A percentile compares a stretch with the other conserved stretches of the same genome.
Evolutionary conservation across 1,140 invertebrate genomes (phyloP).

Genomic region (Asobara japonica): DNA sequence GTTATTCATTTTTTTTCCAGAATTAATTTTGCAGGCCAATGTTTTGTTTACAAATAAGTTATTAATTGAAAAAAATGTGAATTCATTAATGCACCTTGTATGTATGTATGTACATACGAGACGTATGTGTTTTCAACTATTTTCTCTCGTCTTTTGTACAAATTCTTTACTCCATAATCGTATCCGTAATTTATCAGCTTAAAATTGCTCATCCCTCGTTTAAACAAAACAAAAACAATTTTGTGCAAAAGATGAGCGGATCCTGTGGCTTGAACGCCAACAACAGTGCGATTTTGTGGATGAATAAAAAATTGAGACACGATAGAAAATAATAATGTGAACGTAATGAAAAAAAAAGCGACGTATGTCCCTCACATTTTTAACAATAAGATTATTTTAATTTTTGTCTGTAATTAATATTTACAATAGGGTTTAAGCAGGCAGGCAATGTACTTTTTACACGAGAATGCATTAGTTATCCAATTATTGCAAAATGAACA

Average conservation of each 20-base stretch:
- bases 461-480: conserved; percentile 38
- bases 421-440: conserved; percentile 47
- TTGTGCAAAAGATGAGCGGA: conserved; percentile 43
- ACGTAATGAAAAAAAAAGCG: neutral
- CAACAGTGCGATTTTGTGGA: neutral
- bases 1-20: too few relatives aligned
- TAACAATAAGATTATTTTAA: conserved; percentile 58
- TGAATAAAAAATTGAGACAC: neutral
- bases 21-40: neutral
- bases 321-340: conserved; percentile 4
- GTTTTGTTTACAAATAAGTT: conserved; percentile 2
- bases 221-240: conserved; percentile 40
- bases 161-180: neutral
- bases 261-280: conserved; percentile 15
- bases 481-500: conserved; percentile 23
- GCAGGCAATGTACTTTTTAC: conserved; percentile 61
- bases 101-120: conserved; percentile 35
- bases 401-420: conserved; percentile 56
- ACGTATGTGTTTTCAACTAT: conserved; percentile 29
- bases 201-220: neutral
- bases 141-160: conserved; percentile 27
- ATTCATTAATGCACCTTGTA: conserved; percentile 15
- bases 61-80: neutral
- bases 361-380: conserved; percentile 35
- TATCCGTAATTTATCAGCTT: neutral